Evolutionary conservation across 2,888 invertebrate species (phyloP).

Genomic region (Perizoma flavofasciatum): DNA sequence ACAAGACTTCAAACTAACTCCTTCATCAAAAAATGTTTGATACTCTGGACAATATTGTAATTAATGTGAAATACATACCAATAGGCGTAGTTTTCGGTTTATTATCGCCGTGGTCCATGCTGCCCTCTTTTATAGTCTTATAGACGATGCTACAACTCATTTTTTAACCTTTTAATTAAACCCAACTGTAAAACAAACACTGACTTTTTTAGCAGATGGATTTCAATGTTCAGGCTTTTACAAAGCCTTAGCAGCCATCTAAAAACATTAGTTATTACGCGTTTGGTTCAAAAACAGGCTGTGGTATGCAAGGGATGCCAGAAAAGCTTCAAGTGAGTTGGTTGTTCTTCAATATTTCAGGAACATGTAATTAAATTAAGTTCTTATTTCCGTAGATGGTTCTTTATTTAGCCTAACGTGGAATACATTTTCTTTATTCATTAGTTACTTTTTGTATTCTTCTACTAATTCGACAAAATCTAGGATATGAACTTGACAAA

Average conservation of each 20-base stretch:
- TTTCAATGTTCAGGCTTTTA: background rate
- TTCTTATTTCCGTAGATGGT: background rate
- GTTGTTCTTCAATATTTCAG: constrained; percentile 7
- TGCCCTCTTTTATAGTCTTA: constrained; percentile 66
- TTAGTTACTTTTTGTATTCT: no score
- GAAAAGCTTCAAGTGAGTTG: constrained; percentile 18
- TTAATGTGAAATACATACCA: constrained; percentile 53
- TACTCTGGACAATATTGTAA: constrained; percentile 1
- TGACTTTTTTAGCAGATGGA: background rate
- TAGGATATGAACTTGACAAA: no score
- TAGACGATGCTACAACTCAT: constrained; percentile 68
- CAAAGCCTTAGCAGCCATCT: background rate
- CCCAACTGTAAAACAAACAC: constrained; percentile 21
- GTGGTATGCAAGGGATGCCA: constrained; percentile 31
- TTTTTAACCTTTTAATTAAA: no score
- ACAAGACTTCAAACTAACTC: no score
- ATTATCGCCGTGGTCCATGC: constrained; percentile 57
- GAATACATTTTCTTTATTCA: background rate
- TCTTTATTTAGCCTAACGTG: background rate
- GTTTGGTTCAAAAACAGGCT: constrained; percentile 9
- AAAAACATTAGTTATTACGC: constrained; percentile 8
- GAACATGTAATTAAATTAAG: background rate
- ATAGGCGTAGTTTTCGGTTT: constrained; percentile 73
- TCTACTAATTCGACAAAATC: no score
- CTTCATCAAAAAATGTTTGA: constrained; percentile 1